Conservation (phyloP, 2,888 invertebrate genomes). For the Glyphotaelius pellucidus region DNA sequence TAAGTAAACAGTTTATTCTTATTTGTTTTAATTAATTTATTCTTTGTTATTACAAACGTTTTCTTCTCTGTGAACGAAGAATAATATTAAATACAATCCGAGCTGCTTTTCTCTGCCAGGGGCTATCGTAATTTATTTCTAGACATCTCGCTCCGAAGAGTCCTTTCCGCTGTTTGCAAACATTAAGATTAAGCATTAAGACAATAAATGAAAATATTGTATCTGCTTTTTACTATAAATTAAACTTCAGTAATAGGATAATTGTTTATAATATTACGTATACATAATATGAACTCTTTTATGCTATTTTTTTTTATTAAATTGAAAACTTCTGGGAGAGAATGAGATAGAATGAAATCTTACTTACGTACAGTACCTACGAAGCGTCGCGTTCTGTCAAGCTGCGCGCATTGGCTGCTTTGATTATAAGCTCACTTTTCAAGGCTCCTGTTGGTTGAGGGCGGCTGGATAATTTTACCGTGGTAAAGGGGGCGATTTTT, state of each 20-base stretch:
- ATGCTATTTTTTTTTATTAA: no score
- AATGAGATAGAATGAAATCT: no score
- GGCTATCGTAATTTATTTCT: neutral
- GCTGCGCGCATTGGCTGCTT: no score
- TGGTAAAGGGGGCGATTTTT: no score
- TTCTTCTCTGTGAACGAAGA: neutral
- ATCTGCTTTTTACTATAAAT: neutral
- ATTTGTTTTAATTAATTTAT: neutral
- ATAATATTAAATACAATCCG: neutral
- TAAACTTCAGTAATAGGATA: neutral
- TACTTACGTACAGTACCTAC: no score
- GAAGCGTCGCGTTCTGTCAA: no score
- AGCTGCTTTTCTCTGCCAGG: neutral
- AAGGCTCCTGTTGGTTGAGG: no score
- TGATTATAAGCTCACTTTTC: no score
- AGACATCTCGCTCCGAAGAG: neutral
- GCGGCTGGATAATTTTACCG: no score
- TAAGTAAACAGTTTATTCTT: neutral
- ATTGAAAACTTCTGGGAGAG: no score
- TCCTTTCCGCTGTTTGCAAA: neutral
- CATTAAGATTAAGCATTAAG: neutral
- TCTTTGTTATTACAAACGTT: neutral
- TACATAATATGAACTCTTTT: no score
- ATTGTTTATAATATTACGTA: neutral
- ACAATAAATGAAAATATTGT: neutral